phyloP scores from a whole-genome alignment of 2,797 vertebrate species.

The Neostethus bicornis region DNA sequence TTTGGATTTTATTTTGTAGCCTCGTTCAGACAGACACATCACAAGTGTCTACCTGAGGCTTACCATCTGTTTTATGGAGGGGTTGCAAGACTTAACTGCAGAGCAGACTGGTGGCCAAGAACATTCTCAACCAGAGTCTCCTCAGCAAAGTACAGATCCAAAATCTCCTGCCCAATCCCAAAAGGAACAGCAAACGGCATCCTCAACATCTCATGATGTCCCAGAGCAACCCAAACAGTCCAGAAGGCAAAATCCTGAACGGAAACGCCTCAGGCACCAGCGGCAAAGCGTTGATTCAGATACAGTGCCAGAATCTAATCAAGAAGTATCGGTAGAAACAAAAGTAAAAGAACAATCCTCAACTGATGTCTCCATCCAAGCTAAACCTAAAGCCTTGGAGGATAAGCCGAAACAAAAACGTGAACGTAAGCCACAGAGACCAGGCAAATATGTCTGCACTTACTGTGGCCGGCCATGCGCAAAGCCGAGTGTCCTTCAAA shows the following conservation, averaged over 20 bases:
- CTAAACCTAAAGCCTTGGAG: slow-evolving; percentile 77
- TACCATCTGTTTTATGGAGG: slow-evolving; percentile 80
- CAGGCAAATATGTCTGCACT: slow-evolving; percentile 96
- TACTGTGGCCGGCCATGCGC: slow-evolving; percentile 95
- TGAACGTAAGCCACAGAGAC: slow-evolving; percentile 93
- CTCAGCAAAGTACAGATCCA: slow-evolving; percentile 39
- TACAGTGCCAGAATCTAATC: slow-evolving; percentile 45
- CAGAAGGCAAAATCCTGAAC: slow-evolving; percentile 70
- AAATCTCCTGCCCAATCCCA: slow-evolving; percentile 55
- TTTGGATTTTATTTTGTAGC: slow-evolving; percentile 57
- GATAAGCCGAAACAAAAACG: slow-evolving; percentile 86
- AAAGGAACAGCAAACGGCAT: slow-evolving; percentile 48
- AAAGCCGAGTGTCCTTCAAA: slow-evolving; percentile 97
- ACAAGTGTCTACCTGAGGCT: slow-evolving; percentile 67
- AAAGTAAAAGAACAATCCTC: slow-evolving; percentile 63
- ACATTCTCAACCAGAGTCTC: slow-evolving; percentile 69
- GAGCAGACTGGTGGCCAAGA: slow-evolving; percentile 78
- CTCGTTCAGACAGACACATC: slow-evolving; percentile 66
- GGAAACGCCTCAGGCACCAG: slow-evolving; percentile 75
- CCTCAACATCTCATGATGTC: slow-evolving; percentile 55
- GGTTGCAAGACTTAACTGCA: slow-evolving; percentile 77
- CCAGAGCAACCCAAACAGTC: slow-evolving; percentile 62
- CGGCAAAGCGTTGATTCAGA: slow-evolving; percentile 80
- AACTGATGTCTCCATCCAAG: slow-evolving; percentile 53
- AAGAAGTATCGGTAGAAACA: slow-evolving; percentile 55